These are phyloP conservation scores for Andrena fulva DNA, from an alignment of 2,888 invertebrate species.

Conservation along the genomic window DNA sequence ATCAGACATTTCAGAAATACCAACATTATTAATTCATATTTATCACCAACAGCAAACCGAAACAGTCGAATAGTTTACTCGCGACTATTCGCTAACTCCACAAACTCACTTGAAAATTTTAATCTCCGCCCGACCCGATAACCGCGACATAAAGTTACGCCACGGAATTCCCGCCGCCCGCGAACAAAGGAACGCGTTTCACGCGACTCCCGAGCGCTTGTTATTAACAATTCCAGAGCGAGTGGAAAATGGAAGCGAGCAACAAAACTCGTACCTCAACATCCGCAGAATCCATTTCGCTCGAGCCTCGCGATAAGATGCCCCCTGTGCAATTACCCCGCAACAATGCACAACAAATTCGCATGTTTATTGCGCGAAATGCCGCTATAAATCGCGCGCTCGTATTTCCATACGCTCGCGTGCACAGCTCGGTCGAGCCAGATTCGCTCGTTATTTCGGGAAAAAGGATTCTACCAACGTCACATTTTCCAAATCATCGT, in stretches of 20 bases:
- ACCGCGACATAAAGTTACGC: slow-evolving; percentile 10
- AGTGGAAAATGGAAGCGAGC: background rate
- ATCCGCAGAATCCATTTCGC: slow-evolving; percentile 10
- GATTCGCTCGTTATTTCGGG: background rate
- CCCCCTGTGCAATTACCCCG: background rate
- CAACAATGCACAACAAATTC: slow-evolving; percentile 15
- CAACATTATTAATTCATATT: background rate
- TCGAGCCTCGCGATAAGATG: slow-evolving; percentile 14
- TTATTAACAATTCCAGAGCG: slow-evolving; percentile 9
- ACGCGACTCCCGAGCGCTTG: slow-evolving; percentile 6
- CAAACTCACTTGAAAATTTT: slow-evolving; percentile 7
- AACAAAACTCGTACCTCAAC: background rate
- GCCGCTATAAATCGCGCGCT: slow-evolving; percentile 3
- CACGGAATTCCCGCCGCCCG: slow-evolving; percentile 18
- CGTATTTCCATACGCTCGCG: slow-evolving; percentile 32
- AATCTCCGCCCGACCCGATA: background rate
- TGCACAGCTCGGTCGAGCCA: background rate
- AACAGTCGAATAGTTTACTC: background rate
- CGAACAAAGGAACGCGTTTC: slow-evolving; percentile 25
- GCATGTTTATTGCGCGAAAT: slow-evolving; percentile 8
- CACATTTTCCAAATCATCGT: too few species aligned
- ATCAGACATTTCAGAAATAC: too few species aligned
- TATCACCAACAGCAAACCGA: slow-evolving; percentile 2
- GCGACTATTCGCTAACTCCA: background rate
- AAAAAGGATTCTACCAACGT: background rate